Evolutionary conservation across 2,113 vertebrate species (phyloP), one percentile per base, ranked within the genome.

Genomic region (Actenoides lindsayi): DNA sequence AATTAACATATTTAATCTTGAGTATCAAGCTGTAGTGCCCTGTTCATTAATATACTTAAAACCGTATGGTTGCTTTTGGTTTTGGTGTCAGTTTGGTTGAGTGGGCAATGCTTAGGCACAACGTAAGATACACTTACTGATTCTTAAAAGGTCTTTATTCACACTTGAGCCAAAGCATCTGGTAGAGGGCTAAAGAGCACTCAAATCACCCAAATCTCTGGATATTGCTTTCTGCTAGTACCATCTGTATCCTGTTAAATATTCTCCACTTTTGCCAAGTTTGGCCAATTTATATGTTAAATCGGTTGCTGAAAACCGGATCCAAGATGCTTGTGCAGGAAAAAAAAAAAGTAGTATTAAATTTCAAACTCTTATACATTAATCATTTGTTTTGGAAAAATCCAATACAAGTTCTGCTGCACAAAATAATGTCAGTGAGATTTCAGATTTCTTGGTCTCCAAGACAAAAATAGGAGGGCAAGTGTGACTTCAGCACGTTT

Each of bases 221-320:
- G 97, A 97, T 98, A 98, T 97, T 98, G 91, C 97, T 98, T 98
- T 98, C 97, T 97, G 96, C 79, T 93, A 57, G 89, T 75, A 90
- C 98, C 98, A 98, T 98, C 98, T 98, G 98, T 98, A 97, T 94
- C 97, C 95, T 97, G 96, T 98, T 98, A 98, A 98, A 98, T 98
- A 98, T 98, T 98, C 98, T 96, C 60, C 21, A 97, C 92, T 98
- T 98, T 97, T 98, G 98, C 98, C 98, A 98, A 98, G 96, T 97
- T 98, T 98, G 94, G 75, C 89, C 97, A 98, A 98, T 98, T 98
- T 98, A 97, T 98, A 98, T 98, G 97, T 98, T 98, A 98, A 98
- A 97, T 97, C 41, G 6, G 91, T 97, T 97, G 84, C 92, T 96
- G 89, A 96, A 98, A 97, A 97, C 77, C 95, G 50, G 63, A 96